Conservation (phyloP, 2,888 invertebrate genomes). For the Andricus curvator region DNA sequence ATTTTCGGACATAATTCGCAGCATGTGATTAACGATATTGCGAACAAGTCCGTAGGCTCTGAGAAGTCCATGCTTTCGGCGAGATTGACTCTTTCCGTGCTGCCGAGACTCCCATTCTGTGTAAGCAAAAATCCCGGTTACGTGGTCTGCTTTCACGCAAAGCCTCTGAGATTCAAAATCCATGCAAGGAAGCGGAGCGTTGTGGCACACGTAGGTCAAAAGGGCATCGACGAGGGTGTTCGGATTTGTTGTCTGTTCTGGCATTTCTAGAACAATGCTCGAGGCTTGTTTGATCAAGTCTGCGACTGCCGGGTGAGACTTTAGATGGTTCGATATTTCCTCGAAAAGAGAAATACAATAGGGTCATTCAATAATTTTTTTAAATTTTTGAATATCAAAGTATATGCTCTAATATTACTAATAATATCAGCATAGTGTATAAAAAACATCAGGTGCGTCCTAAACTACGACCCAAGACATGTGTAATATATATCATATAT, state of each 20-base stretch:
- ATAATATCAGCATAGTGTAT: too few relatives aligned
- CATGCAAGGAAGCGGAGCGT: conserved; percentile 88
- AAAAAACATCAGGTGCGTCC: too few relatives aligned
- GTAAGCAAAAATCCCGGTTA: conserved; percentile 89
- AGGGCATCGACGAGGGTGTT: conserved; percentile 89
- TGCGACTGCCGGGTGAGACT: conserved; percentile 87
- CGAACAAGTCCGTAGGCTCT: conserved; percentile 91
- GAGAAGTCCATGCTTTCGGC: conserved; percentile 81
- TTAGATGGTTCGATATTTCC: conserved; percentile 84
- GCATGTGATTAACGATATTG: conserved; percentile 89
- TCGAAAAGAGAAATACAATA: conserved; percentile 75
- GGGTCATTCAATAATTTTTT: too few relatives aligned
- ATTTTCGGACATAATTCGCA: conserved; percentile 88
- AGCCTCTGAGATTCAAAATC: conserved; percentile 76
- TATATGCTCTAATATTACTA: too few relatives aligned
- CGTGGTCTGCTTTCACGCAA: conserved; percentile 86
- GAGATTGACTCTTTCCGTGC: conserved; percentile 81
- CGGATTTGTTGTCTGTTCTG: conserved; percentile 84
- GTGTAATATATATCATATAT: too few relatives aligned
- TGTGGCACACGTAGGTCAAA: conserved; percentile 92
- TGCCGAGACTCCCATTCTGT: conserved; percentile 89
- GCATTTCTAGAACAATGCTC: conserved; percentile 84
- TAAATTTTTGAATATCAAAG: too few relatives aligned
- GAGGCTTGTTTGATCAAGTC: conserved; percentile 85
- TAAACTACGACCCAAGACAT: too few relatives aligned